Conservation (phyloP, 2,797 vertebrate genomes). For the Sebastolobus alascanus region DNA sequence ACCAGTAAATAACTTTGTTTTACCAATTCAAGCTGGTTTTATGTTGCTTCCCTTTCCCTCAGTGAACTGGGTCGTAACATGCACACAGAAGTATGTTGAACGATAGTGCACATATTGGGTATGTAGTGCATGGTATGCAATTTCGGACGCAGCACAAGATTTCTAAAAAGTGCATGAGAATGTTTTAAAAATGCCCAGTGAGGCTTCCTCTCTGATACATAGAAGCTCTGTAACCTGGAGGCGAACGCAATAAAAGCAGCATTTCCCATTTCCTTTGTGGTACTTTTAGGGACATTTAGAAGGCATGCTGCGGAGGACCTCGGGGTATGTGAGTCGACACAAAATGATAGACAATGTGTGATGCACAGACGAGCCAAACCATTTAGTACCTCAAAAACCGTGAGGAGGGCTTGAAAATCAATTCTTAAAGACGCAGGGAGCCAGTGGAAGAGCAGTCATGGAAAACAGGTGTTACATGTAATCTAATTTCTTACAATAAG, state of each 20-base stretch:
- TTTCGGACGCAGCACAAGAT: too few relatives aligned
- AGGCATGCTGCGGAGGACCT: slow-evolving; percentile 45
- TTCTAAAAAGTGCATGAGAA: not conserved
- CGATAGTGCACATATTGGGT: too few relatives aligned
- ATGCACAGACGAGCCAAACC: slow-evolving; percentile 43
- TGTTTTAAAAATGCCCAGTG: slow-evolving; percentile 23
- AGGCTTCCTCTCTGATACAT: slow-evolving; percentile 17
- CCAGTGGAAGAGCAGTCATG: not conserved
- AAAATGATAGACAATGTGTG: slow-evolving; percentile 57
- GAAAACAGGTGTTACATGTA: slow-evolving; percentile 33
- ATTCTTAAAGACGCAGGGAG: slow-evolving; percentile 54
- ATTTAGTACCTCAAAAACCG: slow-evolving; percentile 54
- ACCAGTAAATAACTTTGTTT: too few relatives aligned
- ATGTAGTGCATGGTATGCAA: too few relatives aligned
- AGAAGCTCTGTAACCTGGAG: slow-evolving; percentile 23
- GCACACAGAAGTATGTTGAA: too few relatives aligned
- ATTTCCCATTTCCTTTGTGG: slow-evolving; percentile 56
- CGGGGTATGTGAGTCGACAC: slow-evolving; percentile 46
- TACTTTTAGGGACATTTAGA: slow-evolving; percentile 59
- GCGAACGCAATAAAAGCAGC: slow-evolving; percentile 48
- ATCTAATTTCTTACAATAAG: slow-evolving; percentile 16
- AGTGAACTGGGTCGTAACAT: too few relatives aligned
- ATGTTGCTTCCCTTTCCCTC: too few relatives aligned
- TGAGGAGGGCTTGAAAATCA: slow-evolving; percentile 38
- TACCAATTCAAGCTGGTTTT: too few relatives aligned